Percentiles rank a stretch among this genome's conserved stretches.
Evolutionary conservation across 2,888 invertebrate genomes (phyloP).

Genomic region (Diplolepis rosae): DNA sequence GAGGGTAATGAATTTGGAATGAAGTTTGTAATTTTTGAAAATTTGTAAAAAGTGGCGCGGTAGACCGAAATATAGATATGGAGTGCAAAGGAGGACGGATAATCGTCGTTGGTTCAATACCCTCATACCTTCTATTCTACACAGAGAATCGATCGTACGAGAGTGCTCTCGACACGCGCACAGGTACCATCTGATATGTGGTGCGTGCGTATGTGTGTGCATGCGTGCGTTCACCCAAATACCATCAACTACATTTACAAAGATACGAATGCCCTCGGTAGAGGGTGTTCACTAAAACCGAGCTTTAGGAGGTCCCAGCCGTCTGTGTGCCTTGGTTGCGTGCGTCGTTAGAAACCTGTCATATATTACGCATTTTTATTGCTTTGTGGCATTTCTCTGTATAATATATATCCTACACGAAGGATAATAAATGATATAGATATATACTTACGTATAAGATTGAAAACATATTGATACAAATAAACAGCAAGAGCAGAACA

Average conservation of each 20-base stretch:
- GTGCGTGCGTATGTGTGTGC: no score
- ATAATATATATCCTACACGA: background rate
- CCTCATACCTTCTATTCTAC: conserved; percentile 45
- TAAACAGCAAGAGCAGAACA: no score
- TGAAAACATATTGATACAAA: no score
- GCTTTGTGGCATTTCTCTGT: conserved; percentile 54
- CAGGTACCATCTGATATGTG: conserved; percentile 7
- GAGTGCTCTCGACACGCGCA: conserved; percentile 18
- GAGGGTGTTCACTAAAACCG: conserved; percentile 30
- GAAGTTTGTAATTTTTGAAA: conserved; percentile 19
- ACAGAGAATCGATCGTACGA: conserved; percentile 50
- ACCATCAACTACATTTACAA: background rate
- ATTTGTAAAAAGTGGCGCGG: background rate
- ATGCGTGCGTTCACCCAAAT: conserved; percentile 15
- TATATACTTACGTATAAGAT: background rate
- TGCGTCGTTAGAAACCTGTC: conserved; percentile 54
- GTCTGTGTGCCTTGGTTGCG: conserved; percentile 47
- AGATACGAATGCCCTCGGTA: background rate
- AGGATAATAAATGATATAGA: conserved; percentile 10
- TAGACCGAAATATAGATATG: no score
- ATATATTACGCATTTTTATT: conserved; percentile 69
- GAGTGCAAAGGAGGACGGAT: no score
- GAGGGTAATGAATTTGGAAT: background rate
- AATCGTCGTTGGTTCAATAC: conserved; percentile 55
- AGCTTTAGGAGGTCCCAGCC: conserved; percentile 56